Conservation (phyloP, 2,888 invertebrate species). For the Eupithecia vulgata region DNA sequence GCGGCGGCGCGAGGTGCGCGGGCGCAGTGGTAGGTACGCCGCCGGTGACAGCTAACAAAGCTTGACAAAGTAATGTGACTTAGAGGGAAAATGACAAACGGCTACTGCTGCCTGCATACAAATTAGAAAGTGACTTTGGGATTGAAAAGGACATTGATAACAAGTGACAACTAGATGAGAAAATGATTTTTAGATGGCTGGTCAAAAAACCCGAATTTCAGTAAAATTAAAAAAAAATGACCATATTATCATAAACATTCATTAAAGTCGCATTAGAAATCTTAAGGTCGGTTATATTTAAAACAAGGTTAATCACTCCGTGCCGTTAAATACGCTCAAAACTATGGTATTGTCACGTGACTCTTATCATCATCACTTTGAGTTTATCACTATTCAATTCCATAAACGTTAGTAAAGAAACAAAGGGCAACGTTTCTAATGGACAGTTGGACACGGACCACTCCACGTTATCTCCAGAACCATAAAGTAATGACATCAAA, state of each 20-base stretch:
- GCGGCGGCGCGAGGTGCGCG: conserved; percentile 45
- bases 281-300: background rate
- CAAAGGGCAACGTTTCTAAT: conserved; percentile 75
- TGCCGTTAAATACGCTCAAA: conserved; percentile 17
- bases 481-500: conserved; percentile 38
- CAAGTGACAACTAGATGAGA: conserved; percentile 10
- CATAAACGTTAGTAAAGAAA: conserved; percentile 50
- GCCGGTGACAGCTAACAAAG: conserved; percentile 54
- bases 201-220: background rate
- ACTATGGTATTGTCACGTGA: conserved; percentile 8
- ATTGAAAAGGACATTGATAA: conserved; percentile 16
- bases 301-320: background rate
- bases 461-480: conserved; percentile 66
- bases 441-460: conserved; percentile 68
- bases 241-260: conserved; percentile 49
- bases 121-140: conserved; percentile 9
- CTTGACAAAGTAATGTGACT: conserved; percentile 55
- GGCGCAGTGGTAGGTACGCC: conserved; percentile 55
- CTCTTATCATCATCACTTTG: conserved; percentile 21
- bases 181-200: background rate
- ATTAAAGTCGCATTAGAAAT: conserved; percentile 32
- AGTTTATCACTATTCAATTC: conserved; percentile 26
- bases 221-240: conserved; percentile 43
- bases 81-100: conserved; percentile 37
- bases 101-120: conserved; percentile 30